Evolutionary conservation across 2,113 vertebrate species (phyloP).

Genomic region (Cyprichromis sp.): DNA sequence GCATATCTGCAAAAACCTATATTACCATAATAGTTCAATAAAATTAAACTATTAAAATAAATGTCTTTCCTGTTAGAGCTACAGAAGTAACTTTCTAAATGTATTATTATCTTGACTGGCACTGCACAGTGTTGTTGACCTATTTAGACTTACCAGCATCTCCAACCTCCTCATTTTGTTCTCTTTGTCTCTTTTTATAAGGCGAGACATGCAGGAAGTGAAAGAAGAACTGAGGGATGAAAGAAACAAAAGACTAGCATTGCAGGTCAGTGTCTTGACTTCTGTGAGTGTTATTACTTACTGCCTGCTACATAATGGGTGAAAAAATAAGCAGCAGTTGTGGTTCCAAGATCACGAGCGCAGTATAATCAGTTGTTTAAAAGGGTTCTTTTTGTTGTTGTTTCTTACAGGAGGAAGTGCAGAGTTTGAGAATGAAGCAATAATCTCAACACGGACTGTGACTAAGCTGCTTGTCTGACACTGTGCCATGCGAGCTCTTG

Average conservation of each 20-base stretch:
- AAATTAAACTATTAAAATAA: neutral
- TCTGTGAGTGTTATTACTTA: neutral
- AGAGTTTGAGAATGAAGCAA: constrained; percentile 43
- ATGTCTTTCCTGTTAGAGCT: neutral
- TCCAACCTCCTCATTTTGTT: neutral
- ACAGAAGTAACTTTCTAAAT: neutral
- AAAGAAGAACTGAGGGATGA: constrained; percentile 70
- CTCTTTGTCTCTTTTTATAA: constrained; percentile 19
- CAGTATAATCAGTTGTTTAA: neutral
- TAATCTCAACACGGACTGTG: neutral
- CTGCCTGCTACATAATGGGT: neutral
- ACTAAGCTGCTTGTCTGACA: neutral
- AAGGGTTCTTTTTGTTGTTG: neutral
- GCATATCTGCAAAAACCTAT: neutral
- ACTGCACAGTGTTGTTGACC: neutral
- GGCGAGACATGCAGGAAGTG: constrained; percentile 70
- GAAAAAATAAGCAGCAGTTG: neutral
- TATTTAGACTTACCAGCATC: neutral
- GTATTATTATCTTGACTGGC: neutral
- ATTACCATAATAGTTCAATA: neutral
- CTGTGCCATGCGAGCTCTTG: neutral
- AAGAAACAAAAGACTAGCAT: constrained; percentile 52
- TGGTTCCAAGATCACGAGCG: neutral
- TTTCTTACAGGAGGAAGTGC: constrained; percentile 61
- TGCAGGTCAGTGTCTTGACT: constrained; percentile 58